phyloP scores from a whole-genome alignment of 1,140 invertebrate genomes.

The Lepidurus packardi region DNA sequence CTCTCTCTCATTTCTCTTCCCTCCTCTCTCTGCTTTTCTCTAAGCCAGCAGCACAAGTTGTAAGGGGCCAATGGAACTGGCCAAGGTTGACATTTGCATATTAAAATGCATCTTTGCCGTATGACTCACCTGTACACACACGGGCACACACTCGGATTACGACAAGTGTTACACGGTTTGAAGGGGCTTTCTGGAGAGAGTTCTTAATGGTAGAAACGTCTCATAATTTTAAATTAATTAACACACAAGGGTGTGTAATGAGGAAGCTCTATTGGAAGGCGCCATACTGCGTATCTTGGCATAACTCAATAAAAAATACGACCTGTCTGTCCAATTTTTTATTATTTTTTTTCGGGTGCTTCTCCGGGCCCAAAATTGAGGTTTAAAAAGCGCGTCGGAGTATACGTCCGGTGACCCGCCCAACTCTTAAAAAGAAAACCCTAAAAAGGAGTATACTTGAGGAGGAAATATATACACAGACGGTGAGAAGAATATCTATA shows the following conservation, averaged over 20 bases:
- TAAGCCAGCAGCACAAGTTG: background rate
- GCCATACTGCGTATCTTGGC: constrained; percentile 7
- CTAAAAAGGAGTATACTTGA: too few species aligned
- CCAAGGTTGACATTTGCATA: constrained; percentile 21
- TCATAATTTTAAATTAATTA: constrained; percentile 23
- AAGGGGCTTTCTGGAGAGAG: background rate
- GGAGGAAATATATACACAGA: too few species aligned
- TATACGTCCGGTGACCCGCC: too few species aligned
- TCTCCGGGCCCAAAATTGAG: background rate
- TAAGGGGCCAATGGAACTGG: constrained; percentile 9
- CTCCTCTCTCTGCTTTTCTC: background rate
- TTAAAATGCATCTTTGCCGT: background rate
- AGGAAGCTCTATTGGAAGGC: constrained; percentile 21
- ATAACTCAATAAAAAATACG: background rate
- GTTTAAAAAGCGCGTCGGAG: background rate
- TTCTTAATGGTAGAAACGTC: constrained; percentile 12
- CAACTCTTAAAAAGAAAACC: too few species aligned
- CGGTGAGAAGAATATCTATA: too few species aligned
- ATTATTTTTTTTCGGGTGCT: background rate
- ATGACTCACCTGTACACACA: background rate
- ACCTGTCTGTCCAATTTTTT: background rate
- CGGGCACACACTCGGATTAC: background rate
- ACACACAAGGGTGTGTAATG: constrained; percentile 21
- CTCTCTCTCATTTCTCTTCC: background rate
- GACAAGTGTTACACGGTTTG: background rate